These are phyloP conservation scores for Stramonita haemastoma DNA, from an alignment of 2,888 invertebrate genomes.

Conservation along the genomic window DNA sequence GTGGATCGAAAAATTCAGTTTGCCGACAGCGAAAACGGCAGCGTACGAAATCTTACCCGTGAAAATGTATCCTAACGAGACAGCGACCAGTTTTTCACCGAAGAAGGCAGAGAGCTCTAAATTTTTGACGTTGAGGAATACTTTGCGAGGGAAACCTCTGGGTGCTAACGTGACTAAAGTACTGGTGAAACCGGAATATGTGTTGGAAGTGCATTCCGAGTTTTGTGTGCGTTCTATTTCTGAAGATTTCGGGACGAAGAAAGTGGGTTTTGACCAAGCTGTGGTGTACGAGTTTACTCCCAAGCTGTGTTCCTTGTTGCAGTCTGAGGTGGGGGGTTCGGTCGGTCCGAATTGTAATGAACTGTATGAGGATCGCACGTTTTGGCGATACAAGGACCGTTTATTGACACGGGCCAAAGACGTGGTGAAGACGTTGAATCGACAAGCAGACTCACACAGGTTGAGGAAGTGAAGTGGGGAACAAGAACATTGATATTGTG, in stretches of 20 bases:
- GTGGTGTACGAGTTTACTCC: constrained; percentile 61
- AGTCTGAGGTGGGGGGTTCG: background rate
- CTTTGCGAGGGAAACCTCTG: constrained; percentile 22
- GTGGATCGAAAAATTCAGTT: constrained; percentile 26
- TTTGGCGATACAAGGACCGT: background rate
- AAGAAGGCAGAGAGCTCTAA: constrained; percentile 20
- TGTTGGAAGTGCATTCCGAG: constrained; percentile 75
- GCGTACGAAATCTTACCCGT: constrained; percentile 27
- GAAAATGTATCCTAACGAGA: background rate
- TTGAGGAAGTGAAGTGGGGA: background rate
- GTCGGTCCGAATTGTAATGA: background rate
- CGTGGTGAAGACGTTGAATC: background rate
- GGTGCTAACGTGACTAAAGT: constrained; percentile 66
- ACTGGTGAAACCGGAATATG: constrained; percentile 67
- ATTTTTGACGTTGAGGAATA: constrained; percentile 41
- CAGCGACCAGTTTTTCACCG: too few relatives aligned
- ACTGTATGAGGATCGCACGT: constrained; percentile 4
- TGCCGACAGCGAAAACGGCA: constrained; percentile 37
- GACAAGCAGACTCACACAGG: background rate
- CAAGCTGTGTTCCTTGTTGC: background rate
- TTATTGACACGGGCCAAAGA: constrained; percentile 6
- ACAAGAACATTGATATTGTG: background rate
- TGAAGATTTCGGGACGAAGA: constrained; percentile 54
- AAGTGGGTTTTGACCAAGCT: constrained; percentile 48
- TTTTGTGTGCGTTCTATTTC: constrained; percentile 70